Conservation (phyloP, 2,888 invertebrate species). For the Papilio gigon region DNA sequence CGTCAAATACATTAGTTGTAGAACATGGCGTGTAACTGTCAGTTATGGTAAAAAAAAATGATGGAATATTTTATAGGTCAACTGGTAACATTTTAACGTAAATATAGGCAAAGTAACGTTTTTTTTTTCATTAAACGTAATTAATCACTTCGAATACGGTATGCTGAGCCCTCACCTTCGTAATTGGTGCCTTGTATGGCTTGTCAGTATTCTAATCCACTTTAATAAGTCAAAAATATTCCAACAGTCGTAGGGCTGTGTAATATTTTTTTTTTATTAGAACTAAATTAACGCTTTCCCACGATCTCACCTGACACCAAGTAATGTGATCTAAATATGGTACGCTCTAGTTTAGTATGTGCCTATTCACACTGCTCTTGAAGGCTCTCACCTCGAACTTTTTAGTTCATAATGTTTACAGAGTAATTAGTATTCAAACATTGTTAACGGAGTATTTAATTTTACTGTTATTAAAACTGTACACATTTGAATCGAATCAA, state of each 20-base stretch:
- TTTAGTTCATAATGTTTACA: neutral
- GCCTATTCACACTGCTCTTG: no score
- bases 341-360: no score
- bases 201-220: slow-evolving; percentile 27
- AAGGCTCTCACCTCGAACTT: no score
- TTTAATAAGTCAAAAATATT: slow-evolving; percentile 28
- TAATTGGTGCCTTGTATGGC: slow-evolving; percentile 23
- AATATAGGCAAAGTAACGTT: slow-evolving; percentile 11
- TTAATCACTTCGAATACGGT: slow-evolving; percentile 29
- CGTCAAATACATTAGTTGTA: neutral
- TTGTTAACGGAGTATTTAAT: neutral
- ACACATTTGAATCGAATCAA: neutral
- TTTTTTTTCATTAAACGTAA: slow-evolving; percentile 30
- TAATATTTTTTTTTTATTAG: neutral
- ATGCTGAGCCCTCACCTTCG: slow-evolving; percentile 4
- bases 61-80: slow-evolving; percentile 15
- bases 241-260: slow-evolving; percentile 8
- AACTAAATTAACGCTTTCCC: no score
- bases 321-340: no score
- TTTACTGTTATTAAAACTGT: neutral
- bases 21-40: slow-evolving; percentile 10
- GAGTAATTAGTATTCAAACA: neutral
- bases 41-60: slow-evolving; percentile 18
- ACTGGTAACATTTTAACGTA: slow-evolving; percentile 20
- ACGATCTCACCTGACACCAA: no score